These are phyloP conservation scores for Anagyrus pseudococci DNA, from an alignment of 2,888 invertebrate genomes.

Conservation along the genomic window DNA sequence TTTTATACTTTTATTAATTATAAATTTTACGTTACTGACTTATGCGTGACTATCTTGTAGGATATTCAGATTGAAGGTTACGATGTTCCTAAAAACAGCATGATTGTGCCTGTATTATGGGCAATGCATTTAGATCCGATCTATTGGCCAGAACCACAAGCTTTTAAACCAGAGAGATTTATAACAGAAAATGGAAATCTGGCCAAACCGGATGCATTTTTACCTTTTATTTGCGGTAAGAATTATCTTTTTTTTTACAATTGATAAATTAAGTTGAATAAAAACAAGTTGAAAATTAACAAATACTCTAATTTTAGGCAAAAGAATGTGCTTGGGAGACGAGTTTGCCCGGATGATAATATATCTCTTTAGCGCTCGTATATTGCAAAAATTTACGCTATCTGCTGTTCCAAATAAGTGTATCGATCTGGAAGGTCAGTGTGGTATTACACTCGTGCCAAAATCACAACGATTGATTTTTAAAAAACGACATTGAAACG, in stretches of 20 bases:
- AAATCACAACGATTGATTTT: constrained; percentile 65
- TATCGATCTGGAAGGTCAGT: constrained; percentile 72
- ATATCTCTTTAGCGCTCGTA: constrained; percentile 69
- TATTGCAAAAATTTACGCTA: constrained; percentile 68
- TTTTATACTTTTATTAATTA: not conserved
- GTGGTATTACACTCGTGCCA: constrained; percentile 79
- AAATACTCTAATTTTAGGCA: constrained; percentile 66
- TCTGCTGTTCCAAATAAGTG: constrained; percentile 56
- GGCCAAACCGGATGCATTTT: constrained; percentile 72
- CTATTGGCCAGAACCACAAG: constrained; percentile 73
- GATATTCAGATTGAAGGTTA: constrained; percentile 69
- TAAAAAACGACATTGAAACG: constrained; percentile 41
- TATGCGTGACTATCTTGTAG: no score
- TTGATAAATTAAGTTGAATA: constrained; percentile 7
- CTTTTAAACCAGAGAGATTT: constrained; percentile 75
- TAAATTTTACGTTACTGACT: no score
- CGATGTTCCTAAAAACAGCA: constrained; percentile 72
- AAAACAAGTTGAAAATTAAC: not conserved
- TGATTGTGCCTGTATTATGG: constrained; percentile 83
- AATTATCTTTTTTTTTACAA: not conserved
- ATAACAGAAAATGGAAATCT: constrained; percentile 70
- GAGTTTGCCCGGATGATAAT: constrained; percentile 79
- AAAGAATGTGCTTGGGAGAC: constrained; percentile 85
- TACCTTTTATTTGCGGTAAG: constrained; percentile 84
- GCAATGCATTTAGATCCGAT: constrained; percentile 77